Conservation (phyloP, 2,888 invertebrate species). For the Arge pagana region DNA sequence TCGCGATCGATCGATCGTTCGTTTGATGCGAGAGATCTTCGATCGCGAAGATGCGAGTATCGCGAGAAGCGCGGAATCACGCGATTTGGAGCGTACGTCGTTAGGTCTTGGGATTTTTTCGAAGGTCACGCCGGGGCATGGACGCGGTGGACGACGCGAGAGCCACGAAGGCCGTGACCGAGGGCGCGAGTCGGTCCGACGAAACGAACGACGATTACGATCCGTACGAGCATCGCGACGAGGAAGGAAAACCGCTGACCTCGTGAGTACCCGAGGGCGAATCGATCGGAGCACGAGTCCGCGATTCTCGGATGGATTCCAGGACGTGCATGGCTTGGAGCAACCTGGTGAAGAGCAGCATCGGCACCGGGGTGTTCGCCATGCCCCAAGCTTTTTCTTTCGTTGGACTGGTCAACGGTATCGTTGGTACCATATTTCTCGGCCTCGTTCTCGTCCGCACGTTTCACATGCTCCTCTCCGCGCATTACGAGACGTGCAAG, state of each 20-base stretch:
- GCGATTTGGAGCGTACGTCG: too few species aligned
- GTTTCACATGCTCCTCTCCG: conserved; percentile 37
- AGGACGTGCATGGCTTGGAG: conserved; percentile 38
- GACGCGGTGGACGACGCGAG: too few species aligned
- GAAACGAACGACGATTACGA: conserved; percentile 30
- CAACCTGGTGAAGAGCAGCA: conserved; percentile 40
- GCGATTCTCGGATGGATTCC: background rate
- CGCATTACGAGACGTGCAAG: conserved; percentile 36
- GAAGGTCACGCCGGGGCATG: too few species aligned
- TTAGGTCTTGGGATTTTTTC: too few species aligned
- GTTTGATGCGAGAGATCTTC: too few species aligned
- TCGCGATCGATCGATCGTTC: too few species aligned
- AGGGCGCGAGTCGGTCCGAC: conserved; percentile 4
- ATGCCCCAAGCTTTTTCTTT: conserved; percentile 43
- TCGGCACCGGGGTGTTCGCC: conserved; percentile 42
- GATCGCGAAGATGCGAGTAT: too few species aligned
- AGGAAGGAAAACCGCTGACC: too few species aligned
- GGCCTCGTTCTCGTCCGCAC: conserved; percentile 37
- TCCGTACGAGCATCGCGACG: conserved; percentile 33
- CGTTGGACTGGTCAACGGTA: conserved; percentile 40
- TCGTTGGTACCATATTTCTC: conserved; percentile 36
- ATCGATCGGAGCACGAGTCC: too few species aligned
- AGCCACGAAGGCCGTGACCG: too few species aligned
- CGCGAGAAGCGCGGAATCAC: too few species aligned
- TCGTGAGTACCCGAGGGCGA: too few species aligned